phyloP scores from a whole-genome alignment of 2,888 invertebrate species.

The Noctua comes region DNA sequence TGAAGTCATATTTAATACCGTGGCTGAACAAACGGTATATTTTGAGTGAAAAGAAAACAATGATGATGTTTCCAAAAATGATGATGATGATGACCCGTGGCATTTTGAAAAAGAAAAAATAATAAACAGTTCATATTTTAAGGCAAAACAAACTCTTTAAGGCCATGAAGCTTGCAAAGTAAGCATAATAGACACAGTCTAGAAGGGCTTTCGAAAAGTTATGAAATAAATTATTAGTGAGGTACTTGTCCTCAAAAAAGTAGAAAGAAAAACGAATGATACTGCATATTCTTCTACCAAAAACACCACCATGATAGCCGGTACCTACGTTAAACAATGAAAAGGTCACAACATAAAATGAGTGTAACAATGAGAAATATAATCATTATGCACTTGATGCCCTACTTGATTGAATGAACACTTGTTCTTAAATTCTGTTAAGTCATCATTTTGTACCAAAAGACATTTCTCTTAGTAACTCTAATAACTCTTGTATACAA shows the following conservation, averaged over 20 bases:
- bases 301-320: background rate
- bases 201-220: background rate
- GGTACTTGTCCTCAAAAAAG: background rate
- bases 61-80: background rate
- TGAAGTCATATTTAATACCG: slow-evolving; percentile 44
- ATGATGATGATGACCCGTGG: slow-evolving; percentile 34
- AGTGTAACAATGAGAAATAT: slow-evolving; percentile 23
- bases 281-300: background rate
- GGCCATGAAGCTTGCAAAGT: background rate
- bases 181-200: background rate
- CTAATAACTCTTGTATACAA: slow-evolving; percentile 47
- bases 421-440: slow-evolving; percentile 35
- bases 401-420: slow-evolving; percentile 41
- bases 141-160: background rate
- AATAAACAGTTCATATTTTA: background rate
- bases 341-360: slow-evolving; percentile 11
- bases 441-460: slow-evolving; percentile 43
- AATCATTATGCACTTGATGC: slow-evolving; percentile 39
- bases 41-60: slow-evolving; percentile 34
- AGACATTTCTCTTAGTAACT: slow-evolving; percentile 53
- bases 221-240: background rate
- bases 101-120: slow-evolving; percentile 7
- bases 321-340: slow-evolving; percentile 7
- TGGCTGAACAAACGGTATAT: slow-evolving; percentile 28
- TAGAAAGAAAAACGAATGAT: background rate